Evolutionary conservation across 2,113 vertebrate species (phyloP), one percentile per base, ranked within the genome.

Genomic region (Eurystomus gularis): DNA sequence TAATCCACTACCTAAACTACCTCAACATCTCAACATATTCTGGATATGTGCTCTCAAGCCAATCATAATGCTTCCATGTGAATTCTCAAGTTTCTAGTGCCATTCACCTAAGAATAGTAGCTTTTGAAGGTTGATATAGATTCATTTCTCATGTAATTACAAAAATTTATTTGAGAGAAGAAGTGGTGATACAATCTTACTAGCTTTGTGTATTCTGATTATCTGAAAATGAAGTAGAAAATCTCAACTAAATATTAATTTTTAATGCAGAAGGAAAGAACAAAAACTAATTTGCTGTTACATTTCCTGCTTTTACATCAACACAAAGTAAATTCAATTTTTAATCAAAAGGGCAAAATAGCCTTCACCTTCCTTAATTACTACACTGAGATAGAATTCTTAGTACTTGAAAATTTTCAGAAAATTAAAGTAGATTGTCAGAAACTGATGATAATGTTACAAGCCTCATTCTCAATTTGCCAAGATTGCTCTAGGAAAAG

Each of bases 161-260:
- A 72, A 78, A 88, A 70, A 68, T 17, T 60, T 94, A 15, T 86
- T 52, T 82, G 61, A 87, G 29, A 60, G 20, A 77, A 62, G 19
- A 85, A 73, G 25, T 33, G 18, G 24, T 15, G 73, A 84, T 85
- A 87, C 21, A 82, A 89, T 90, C 89, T 96, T 94, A 82, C 81
- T 82, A 80, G 58, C 37, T 95, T 95, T 96, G 80, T 86, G 65
- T 91, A 48, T 77, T 88, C 54, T 84, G 83, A 93, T 87, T 93
- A 93, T 66, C 77, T 95, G 76, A 94, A 97, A 96, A 96, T 90
- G 66, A 97, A 96, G 48, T 62, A 84, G 88, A 93, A 96, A 89
- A 76, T 49, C 72, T 92, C 51, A 31, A 37, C 73, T 94, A 90
- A 94, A 80, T 88, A 90, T 33, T 31, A 80, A 85, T 87, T 96